Evolutionary conservation across 1,140 invertebrate genomes (phyloP).

Genomic region (Ruditapes philippinarum): DNA sequence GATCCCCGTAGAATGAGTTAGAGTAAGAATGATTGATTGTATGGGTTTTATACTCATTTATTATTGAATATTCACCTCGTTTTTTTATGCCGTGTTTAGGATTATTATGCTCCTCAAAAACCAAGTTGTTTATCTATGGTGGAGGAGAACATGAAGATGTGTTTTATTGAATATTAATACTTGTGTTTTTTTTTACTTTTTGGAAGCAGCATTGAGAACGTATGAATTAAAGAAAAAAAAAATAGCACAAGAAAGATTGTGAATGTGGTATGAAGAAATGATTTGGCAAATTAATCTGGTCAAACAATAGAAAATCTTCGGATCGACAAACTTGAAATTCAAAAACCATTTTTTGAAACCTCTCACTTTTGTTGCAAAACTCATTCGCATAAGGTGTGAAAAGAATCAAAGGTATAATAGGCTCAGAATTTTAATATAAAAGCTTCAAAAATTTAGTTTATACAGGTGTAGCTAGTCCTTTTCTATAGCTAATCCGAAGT

Average conservation of each 20-base stretch:
- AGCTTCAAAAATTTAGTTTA: conserved; percentile 51
- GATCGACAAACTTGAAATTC: conserved; percentile 2
- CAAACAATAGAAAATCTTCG: conserved; percentile 22
- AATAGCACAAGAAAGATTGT: background rate
- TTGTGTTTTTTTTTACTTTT: no score
- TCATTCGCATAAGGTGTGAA: conserved; percentile 47
- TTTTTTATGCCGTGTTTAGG: background rate
- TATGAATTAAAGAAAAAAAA: background rate
- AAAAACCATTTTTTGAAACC: conserved; percentile 47
- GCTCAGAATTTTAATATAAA: conserved; percentile 59
- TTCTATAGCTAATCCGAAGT: conserved; percentile 61
- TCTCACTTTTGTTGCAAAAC: conserved; percentile 65
- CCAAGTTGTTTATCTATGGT: no score
- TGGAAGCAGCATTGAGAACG: no score
- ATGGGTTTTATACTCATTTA: background rate
- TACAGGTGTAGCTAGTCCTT: conserved; percentile 55
- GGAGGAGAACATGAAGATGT: no score
- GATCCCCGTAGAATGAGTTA: background rate
- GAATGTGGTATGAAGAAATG: background rate
- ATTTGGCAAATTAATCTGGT: conserved; percentile 8
- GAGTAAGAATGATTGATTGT: background rate
- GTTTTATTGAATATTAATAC: no score
- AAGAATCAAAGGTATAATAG: conserved; percentile 57
- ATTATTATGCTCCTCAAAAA: no score
- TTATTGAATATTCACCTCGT: background rate